Percentiles rank a stretch among this genome's conserved stretches.
Conservation (phyloP, 2,888 invertebrate genomes). For the Quadriops clusia region DNA sequence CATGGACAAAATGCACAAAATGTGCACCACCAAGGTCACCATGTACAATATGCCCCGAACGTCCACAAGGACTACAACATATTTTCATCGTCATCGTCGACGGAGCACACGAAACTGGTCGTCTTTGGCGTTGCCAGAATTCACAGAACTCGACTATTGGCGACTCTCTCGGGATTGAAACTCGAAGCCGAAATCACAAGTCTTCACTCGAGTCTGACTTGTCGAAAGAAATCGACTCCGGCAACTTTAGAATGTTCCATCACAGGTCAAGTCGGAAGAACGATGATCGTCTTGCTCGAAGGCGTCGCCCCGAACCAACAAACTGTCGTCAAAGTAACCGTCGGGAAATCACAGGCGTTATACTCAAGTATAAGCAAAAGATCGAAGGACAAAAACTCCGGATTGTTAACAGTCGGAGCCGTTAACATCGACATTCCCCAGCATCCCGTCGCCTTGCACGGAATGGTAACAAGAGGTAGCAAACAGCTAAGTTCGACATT, state of each 20-base stretch:
- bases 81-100: conserved; percentile 26
- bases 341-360: conserved; percentile 84
- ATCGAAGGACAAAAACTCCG: conserved; percentile 67
- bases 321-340: conserved; percentile 86
- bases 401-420: conserved; percentile 74
- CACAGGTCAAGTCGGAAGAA: conserved; percentile 81
- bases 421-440: conserved; percentile 94
- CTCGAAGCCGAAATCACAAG: conserved; percentile 89
- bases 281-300: conserved; percentile 85
- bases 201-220: conserved; percentile 81
- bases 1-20: no score
- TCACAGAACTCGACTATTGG: conserved; percentile 72
- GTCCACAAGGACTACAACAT: no score
- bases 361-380: conserved; percentile 74
- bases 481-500: conserved; percentile 86
- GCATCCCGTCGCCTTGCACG: conserved; percentile 94
- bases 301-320: conserved; percentile 84
- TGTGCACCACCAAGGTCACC: no score
- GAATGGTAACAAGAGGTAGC: conserved; percentile 93
- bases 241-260: conserved; percentile 64
- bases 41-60: no score
- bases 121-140: conserved; percentile 79
- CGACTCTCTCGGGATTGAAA: conserved; percentile 86
- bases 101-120: conserved; percentile 61
- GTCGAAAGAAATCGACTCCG: conserved; percentile 71